These are phyloP conservation scores for Sebastes baramenuke DNA, from an alignment of 2,797 vertebrate species.

Conservation along the genomic window DNA sequence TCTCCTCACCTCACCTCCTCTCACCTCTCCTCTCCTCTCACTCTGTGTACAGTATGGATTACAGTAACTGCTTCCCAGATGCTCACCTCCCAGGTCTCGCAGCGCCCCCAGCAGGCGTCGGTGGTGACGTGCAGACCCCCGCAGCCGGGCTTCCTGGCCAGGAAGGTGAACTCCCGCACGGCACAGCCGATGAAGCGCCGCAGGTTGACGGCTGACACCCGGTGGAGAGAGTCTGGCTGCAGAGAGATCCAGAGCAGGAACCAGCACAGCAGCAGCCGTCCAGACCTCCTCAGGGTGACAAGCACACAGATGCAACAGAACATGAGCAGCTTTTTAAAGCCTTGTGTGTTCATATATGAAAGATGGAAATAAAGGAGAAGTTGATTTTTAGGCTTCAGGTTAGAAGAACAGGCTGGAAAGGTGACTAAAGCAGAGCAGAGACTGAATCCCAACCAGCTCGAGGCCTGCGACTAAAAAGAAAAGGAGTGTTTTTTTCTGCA, in stretches of 20 bases:
- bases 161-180: conserved; percentile 91
- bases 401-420: neutral
- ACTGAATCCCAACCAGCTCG: neutral
- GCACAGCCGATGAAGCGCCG: conserved; percentile 90
- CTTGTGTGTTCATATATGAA: neutral
- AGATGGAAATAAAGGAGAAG: neutral
- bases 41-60: neutral
- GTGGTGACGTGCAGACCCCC: conserved; percentile 88
- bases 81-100: conserved; percentile 96
- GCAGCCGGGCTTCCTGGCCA: conserved; percentile 91
- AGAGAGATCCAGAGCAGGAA: conserved; percentile 47
- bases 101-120: conserved; percentile 96
- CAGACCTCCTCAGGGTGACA: conserved; percentile 11
- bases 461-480: neutral
- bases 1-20: no score
- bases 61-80: neutral
- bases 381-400: neutral
- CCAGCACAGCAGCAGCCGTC: conserved; percentile 31
- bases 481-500: neutral
- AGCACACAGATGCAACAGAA: neutral
- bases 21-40: no score
- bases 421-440: neutral
- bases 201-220: conserved; percentile 77
- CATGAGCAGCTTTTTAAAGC: neutral
- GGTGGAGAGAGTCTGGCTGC: conserved; percentile 35